Evolutionary conservation across 2,888 invertebrate genomes (phyloP).

Genomic region (Tachina grossa): DNA sequence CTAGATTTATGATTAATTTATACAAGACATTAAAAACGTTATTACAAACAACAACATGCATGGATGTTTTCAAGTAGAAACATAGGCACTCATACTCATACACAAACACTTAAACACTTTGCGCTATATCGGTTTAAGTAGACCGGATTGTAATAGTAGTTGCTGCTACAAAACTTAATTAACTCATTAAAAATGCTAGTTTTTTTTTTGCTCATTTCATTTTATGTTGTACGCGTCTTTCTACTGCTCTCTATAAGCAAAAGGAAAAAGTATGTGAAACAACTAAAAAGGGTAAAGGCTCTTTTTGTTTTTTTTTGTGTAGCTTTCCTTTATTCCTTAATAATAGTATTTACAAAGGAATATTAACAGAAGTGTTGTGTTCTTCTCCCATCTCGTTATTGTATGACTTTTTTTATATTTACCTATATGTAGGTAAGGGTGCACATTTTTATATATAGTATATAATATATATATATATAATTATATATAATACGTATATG

Average conservation of each 20-base stretch:
- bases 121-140: constrained; percentile 37
- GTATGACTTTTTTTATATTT: constrained; percentile 19
- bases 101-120: constrained; percentile 17
- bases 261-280: constrained; percentile 65
- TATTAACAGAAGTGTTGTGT: constrained; percentile 58
- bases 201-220: constrained; percentile 52
- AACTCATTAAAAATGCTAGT: constrained; percentile 79
- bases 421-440: not conserved
- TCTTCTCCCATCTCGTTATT: constrained; percentile 14
- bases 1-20: constrained; percentile 72
- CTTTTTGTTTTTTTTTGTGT: constrained; percentile 13
- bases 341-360: constrained; percentile 45
- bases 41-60: constrained; percentile 26
- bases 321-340: constrained; percentile 19
- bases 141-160: constrained; percentile 45
- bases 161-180: constrained; percentile 79
- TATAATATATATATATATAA: too few species aligned
- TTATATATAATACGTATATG: not conserved
- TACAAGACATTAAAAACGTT: constrained; percentile 65
- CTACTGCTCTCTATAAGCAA: constrained; percentile 4
- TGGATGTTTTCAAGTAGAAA: constrained; percentile 42
- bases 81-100: not conserved
- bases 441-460: not conserved
- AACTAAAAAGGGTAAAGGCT: constrained; percentile 59
- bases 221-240: constrained; percentile 47